These are phyloP conservation scores for Lepidurus apus DNA, from an alignment of 1,140 invertebrate genomes.

Conservation along the genomic window DNA sequence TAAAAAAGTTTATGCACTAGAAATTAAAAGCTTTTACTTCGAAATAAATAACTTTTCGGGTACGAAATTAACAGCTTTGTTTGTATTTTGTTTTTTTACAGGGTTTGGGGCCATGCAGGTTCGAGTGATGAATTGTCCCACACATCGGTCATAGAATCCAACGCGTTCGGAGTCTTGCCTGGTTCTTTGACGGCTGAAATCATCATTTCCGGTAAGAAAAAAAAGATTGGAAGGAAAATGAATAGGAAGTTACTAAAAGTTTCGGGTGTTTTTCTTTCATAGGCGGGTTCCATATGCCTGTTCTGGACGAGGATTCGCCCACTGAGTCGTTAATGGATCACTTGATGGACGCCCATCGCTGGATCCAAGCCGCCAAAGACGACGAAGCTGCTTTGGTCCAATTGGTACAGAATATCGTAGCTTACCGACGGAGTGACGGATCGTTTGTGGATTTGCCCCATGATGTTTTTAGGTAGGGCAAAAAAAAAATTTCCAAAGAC, in stretches of 20 bases:
- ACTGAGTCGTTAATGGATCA: neutral
- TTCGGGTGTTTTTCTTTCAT: neutral
- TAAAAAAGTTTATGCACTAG: no score
- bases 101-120: neutral
- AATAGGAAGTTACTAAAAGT: neutral
- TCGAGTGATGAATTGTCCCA: neutral
- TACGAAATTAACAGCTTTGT: no score
- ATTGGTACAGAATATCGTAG: constrained; percentile 1
- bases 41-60: no score
- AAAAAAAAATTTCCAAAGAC: neutral
- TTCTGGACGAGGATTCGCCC: neutral
- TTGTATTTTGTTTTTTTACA: neutral
- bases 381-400: constrained; percentile 1
- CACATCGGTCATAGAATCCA: neutral
- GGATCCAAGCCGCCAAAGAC: neutral
- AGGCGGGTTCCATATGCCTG: neutral
- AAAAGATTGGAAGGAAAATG: neutral
- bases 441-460: neutral
- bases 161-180: neutral
- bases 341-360: neutral
- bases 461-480: neutral
- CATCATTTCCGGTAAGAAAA: neutral
- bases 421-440: neutral
- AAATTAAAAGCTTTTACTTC: no score
- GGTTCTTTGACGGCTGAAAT: constrained; percentile 7